Percentiles rank a stretch among this genome's conserved stretches.
phyloP scores from a whole-genome alignment of 2,888 invertebrate species.

The Drosophila mulleri region DNA sequence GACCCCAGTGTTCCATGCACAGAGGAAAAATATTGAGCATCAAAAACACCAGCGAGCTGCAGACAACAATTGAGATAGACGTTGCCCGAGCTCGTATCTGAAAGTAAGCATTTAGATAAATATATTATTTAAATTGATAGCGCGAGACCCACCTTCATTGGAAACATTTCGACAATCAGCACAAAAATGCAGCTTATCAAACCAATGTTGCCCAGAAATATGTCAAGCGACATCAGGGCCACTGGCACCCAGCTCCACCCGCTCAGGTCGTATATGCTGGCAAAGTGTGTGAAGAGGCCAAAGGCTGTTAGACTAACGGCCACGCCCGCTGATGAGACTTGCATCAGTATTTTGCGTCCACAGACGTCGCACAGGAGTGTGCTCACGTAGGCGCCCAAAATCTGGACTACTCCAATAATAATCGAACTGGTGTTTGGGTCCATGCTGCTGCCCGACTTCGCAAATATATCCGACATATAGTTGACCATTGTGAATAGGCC shows the following conservation, averaged over 20 bases:
- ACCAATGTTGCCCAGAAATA: conserved; percentile 82
- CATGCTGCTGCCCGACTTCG: conserved; percentile 71
- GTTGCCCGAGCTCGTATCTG: conserved; percentile 81
- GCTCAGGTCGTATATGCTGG: conserved; percentile 48
- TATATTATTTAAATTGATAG: not conserved
- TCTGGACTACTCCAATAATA: conserved; percentile 80
- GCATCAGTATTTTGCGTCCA: conserved; percentile 80
- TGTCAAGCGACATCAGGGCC: conserved; percentile 75
- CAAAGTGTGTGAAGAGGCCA: conserved; percentile 72
- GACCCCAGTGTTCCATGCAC: conserved; percentile 59
- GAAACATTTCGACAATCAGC: conserved; percentile 82
- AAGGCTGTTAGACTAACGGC: conserved; percentile 72
- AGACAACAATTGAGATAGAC: conserved; percentile 67
- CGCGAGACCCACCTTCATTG: conserved; percentile 74
- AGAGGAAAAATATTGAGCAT: conserved; percentile 81
- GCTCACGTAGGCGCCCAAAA: conserved; percentile 76
- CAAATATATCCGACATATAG: conserved; percentile 83
- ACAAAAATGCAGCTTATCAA: conserved; percentile 81
- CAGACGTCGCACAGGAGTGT: conserved; percentile 78
- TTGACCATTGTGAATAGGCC: conserved; percentile 81
- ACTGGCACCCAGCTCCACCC: conserved; percentile 79
- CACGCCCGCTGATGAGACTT: conserved; percentile 76
- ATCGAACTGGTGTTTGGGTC: conserved; percentile 81
- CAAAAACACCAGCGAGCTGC: conserved; percentile 74
- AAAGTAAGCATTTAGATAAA: not conserved